phyloP scores from a whole-genome alignment of 2,113 vertebrate genomes.

The Patagioenas fasciata region DNA sequence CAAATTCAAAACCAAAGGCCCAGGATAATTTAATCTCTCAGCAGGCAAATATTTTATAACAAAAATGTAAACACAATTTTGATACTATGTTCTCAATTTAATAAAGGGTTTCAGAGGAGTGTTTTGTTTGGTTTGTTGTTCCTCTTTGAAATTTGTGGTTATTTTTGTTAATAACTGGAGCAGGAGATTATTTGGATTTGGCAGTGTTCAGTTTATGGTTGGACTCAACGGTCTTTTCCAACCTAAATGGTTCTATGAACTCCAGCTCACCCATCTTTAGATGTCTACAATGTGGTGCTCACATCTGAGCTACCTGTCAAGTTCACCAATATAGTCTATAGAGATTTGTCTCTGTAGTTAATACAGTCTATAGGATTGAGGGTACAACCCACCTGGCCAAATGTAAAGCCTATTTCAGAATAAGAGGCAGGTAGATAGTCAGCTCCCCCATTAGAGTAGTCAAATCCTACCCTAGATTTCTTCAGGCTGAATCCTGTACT shows the following conservation, averaged over 20 bases:
- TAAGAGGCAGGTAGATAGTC: not conserved
- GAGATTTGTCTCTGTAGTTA: not conserved
- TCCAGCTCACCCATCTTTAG: not conserved
- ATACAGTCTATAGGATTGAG: fast-evolving
- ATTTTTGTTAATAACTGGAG: not conserved
- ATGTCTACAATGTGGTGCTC: not conserved
- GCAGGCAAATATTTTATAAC: not conserved
- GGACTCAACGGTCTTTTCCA: too few species aligned
- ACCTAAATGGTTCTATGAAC: too few species aligned
- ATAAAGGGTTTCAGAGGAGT: not conserved
- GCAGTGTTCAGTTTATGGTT: too few species aligned
- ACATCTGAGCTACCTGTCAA: not conserved
- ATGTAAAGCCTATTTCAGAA: fast-evolving
- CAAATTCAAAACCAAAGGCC: not conserved
- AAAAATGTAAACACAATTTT: not conserved
- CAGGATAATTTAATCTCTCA: not conserved
- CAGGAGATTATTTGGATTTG: not conserved
- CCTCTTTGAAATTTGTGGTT: not conserved
- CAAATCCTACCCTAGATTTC: not conserved
- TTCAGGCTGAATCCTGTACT: not conserved
- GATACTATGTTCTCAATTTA: not conserved
- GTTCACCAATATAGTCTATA: not conserved
- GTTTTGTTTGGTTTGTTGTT: not conserved
- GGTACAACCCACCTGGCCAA: not conserved
- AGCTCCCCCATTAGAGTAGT: not conserved